Evolutionary conservation across 2,888 invertebrate species (phyloP), one percentile per base, ranked within the genome.

Genomic region (Parthenolecanium corni): DNA sequence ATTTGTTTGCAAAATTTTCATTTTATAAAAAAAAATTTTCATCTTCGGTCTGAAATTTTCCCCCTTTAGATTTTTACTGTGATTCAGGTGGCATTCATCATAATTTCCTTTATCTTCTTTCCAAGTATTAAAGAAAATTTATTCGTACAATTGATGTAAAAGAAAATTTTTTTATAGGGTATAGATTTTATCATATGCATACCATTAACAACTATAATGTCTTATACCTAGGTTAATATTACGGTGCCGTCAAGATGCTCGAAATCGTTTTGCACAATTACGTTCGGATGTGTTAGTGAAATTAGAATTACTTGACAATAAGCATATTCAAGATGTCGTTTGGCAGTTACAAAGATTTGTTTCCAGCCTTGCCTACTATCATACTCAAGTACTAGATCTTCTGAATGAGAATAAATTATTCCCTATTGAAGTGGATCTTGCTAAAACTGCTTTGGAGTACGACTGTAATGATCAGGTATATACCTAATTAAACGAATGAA

Each of bases 271-370:
- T 73, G 91, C 90, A 0, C 83, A 85, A 52, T 75, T 91, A 62
- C 81, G 85, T 69, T 89, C 86, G 4, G 97, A 91, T 74, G 98
- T 98, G 0, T 77, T 97, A 56, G 93, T 97, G 0, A 99, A 99
- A 76, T 80, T 99, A 74, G 98, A 98, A 74, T 77, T 99, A 16
- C 75, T 99, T 21, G 98, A 99, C 72, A 94, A 94, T 72, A 99
- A 98, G 75, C 97, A 97, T 74, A 93, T 97, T 0, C 94, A 95
- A 72, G 67, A 67, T 61, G 67, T 67, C 2, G 67, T 67, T 1
- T 65, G 66, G 58, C 67, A 67, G 46, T 62, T 67, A n/a, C 67
- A 67, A 42, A 51, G 66, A n/a, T 65, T 67, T 31, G 65, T 95
- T 14, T 82, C 86, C 61, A 91, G 90, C 1, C 78, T 98, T 67